These are phyloP conservation scores for Rhabdomys dilectus DNA, from an alignment of 2,113 vertebrate species.

Conservation along the genomic window DNA sequence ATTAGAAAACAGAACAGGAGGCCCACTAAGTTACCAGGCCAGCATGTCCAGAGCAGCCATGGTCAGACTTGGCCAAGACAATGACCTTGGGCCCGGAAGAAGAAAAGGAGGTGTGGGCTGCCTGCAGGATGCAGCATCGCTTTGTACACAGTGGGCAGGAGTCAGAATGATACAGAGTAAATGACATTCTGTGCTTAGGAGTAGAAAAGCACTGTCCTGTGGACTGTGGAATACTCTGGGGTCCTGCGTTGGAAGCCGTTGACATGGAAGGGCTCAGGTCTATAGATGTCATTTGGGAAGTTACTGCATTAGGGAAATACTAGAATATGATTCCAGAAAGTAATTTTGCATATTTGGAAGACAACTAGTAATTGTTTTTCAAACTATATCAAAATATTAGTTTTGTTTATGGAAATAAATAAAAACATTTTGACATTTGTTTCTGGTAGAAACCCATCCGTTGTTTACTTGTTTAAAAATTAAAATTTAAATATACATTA, in stretches of 20 bases:
- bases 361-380: neutral
- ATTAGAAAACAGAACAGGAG: neutral
- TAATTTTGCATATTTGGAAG: neutral
- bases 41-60: neutral
- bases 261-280: neutral
- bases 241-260: neutral
- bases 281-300: neutral
- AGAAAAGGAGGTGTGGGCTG: accelerated
- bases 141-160: neutral
- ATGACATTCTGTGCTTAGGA: neutral
- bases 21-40: neutral
- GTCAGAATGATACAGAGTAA: neutral
- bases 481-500: neutral
- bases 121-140: neutral
- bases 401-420: neutral
- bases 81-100: neutral
- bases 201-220: neutral
- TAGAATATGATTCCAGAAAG: constrained; percentile 3
- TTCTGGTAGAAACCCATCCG: neutral
- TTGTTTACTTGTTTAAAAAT: constrained; percentile 22
- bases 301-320: neutral
- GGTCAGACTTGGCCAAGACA: neutral
- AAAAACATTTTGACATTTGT: neutral
- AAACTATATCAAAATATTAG: neutral
- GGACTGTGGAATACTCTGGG: neutral